phyloP scores from a whole-genome alignment of 2,797 vertebrate species.

The Staurois parvus region DNA sequence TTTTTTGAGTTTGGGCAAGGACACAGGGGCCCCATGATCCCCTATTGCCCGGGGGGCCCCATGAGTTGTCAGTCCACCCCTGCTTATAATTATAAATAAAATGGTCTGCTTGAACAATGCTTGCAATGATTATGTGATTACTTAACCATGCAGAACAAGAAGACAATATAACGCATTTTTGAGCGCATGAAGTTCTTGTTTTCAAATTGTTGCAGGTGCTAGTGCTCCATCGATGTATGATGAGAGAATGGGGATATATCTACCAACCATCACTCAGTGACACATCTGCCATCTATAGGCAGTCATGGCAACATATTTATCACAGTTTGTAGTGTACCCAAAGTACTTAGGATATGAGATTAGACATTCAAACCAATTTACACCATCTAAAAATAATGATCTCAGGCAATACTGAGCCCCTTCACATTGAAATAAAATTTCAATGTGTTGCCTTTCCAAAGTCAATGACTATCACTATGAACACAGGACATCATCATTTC shows the following conservation, averaged over 20 bases:
- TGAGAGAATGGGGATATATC: background rate
- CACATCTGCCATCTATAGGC: background rate
- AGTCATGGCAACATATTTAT: background rate
- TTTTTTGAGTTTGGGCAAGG: too few species aligned
- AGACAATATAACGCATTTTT: too few species aligned
- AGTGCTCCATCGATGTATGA: background rate
- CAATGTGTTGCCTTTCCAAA: background rate
- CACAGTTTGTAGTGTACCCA: background rate
- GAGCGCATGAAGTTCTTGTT: background rate
- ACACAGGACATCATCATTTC: constrained; percentile 5
- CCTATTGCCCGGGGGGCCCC: too few species aligned
- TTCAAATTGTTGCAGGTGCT: background rate
- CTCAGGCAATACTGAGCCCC: background rate
- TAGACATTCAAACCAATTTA: background rate
- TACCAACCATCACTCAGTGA: background rate
- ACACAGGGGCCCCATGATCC: too few species aligned
- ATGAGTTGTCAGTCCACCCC: too few species aligned
- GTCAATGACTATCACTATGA: background rate
- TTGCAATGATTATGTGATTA: too few species aligned
- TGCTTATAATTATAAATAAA: too few species aligned
- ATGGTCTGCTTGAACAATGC: too few species aligned
- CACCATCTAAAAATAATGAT: background rate
- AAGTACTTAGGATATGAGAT: background rate
- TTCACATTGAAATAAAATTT: background rate
- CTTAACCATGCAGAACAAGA: too few species aligned